Evolutionary conservation across 2,797 vertebrate genomes (phyloP).

Genomic region (Aphelocoma californica): DNA sequence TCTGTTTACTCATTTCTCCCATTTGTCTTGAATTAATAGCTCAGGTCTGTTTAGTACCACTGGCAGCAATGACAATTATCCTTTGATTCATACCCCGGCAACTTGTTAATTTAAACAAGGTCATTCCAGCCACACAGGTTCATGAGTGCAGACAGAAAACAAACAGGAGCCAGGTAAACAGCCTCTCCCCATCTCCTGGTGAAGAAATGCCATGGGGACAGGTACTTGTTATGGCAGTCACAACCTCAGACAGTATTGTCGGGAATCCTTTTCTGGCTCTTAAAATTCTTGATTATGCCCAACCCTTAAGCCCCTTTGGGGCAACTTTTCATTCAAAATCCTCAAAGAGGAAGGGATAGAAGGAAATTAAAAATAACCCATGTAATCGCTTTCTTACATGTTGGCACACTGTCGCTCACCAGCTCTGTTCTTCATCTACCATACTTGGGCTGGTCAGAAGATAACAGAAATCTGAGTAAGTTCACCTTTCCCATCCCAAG

Average conservation of each 20-base stretch:
- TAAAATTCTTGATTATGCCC: neutral
- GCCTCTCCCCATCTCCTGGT: neutral
- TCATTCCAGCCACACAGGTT: conserved; percentile 16
- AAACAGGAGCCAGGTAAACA: conserved; percentile 32
- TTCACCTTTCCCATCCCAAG: neutral
- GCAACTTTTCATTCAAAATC: neutral
- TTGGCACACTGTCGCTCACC: neutral
- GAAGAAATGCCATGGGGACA: neutral
- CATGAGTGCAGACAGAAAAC: conserved; percentile 26
- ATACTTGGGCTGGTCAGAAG: neutral
- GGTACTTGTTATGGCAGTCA: neutral
- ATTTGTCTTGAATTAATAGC: conserved; percentile 53
- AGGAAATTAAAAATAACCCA: neutral
- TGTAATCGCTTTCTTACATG: rapidly evolving
- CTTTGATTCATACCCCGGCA: conserved; percentile 18
- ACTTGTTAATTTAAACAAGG: conserved; percentile 52
- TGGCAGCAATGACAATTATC: conserved; percentile 41
- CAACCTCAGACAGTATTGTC: neutral
- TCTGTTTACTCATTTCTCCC: conserved; percentile 54
- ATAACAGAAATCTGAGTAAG: neutral
- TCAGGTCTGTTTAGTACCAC: conserved; percentile 51
- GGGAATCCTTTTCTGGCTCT: neutral
- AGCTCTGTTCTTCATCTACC: neutral
- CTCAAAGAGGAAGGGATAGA: neutral
- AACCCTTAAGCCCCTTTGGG: neutral